phyloP scores from a whole-genome alignment of 2,888 invertebrate genomes.

The Selenia dentaria region DNA sequence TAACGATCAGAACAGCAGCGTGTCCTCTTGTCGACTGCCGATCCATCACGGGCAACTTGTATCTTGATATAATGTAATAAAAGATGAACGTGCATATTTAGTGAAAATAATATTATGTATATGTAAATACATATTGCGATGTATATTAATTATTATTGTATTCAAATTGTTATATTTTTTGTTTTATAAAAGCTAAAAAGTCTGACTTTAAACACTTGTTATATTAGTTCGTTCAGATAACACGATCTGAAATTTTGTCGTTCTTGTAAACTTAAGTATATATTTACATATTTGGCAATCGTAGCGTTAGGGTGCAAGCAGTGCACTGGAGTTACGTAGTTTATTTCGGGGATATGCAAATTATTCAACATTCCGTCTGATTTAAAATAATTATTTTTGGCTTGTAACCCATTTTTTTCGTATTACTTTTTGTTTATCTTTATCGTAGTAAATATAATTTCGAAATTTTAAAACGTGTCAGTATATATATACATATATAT shows the following conservation, averaged over 20 bases:
- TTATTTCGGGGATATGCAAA: slow-evolving; percentile 65
- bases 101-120: slow-evolving; percentile 74
- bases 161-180: slow-evolving; percentile 75
- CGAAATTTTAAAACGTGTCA: no score
- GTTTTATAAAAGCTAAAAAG: slow-evolving; percentile 79
- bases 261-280: slow-evolving; percentile 51
- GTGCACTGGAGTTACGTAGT: slow-evolving; percentile 50
- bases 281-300: slow-evolving; percentile 43
- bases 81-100: slow-evolving; percentile 79
- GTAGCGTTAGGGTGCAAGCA: slow-evolving; percentile 56
- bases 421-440: slow-evolving; percentile 20
- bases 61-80: slow-evolving; percentile 65
- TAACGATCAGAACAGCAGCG: background rate
- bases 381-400: slow-evolving; percentile 61
- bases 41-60: slow-evolving; percentile 47
- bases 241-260: slow-evolving; percentile 70
- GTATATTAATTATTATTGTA: slow-evolving; percentile 73
- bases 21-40: slow-evolving; percentile 37
- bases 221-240: slow-evolving; percentile 67
- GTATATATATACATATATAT: no score
- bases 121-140: slow-evolving; percentile 82
- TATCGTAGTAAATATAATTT: no score
- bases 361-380: slow-evolving; percentile 76
- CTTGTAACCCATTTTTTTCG: slow-evolving; percentile 47
- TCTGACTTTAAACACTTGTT: slow-evolving; percentile 83